A percentile compares a stretch with the other conserved stretches of the same genome.
phyloP scores from a whole-genome alignment of 2,797 vertebrate genomes.

The Melanotaenia maccullochi region DNA sequence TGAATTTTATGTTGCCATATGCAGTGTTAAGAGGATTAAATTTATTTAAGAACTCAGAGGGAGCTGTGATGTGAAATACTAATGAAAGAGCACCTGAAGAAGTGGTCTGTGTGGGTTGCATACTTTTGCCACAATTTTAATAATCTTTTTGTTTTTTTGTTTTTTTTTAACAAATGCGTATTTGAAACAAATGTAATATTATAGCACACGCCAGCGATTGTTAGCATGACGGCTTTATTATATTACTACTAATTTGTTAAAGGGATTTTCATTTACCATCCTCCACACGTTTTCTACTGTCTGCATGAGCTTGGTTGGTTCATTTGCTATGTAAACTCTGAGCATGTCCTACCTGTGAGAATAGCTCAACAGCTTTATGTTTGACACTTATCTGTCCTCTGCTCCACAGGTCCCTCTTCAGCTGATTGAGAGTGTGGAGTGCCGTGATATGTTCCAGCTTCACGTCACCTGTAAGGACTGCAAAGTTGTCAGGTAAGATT shows the following conservation, averaged over 20 bases:
- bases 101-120: constrained; percentile 17
- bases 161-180: neutral
- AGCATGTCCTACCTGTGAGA: neutral
- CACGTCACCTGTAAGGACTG: constrained; percentile 98
- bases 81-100: constrained; percentile 34
- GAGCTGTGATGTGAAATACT: constrained; percentile 33
- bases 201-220: constrained; percentile 14
- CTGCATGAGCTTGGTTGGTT: constrained; percentile 54
- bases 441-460: constrained; percentile 96
- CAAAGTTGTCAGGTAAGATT: constrained; percentile 92
- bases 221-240: constrained; percentile 31
- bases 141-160: neutral
- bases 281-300: constrained; percentile 36
- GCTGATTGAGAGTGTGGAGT: constrained; percentile 94
- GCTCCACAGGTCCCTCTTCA: constrained; percentile 90
- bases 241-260: constrained; percentile 39
- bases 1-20: constrained; percentile 26
- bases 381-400: constrained; percentile 2
- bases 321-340: neutral
- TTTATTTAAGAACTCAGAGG: constrained; percentile 22
- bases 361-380: neutral
- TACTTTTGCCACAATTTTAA: constrained; percentile 18
- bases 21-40: constrained; percentile 33
- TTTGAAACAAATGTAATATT: neutral
- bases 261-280: constrained; percentile 18